These are phyloP conservation scores for Lithodes maja DNA, from an alignment of 2,888 invertebrate genomes.

Conservation along the genomic window DNA sequence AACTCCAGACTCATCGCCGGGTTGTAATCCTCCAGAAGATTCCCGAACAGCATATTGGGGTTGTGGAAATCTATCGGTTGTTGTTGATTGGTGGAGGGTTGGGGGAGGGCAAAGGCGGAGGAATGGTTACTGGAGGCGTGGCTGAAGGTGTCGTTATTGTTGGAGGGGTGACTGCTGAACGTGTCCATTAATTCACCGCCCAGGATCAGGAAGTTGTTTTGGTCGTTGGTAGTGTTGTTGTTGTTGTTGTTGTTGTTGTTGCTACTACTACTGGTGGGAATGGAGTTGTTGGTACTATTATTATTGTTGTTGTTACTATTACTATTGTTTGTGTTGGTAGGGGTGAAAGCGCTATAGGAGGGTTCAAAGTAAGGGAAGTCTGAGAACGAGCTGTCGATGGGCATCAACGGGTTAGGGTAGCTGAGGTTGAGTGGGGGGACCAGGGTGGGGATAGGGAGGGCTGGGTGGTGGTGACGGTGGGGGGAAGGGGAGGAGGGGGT, in stretches of 20 bases:
- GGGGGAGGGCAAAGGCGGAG: neutral
- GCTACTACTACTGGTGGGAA: neutral
- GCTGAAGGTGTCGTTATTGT: neutral
- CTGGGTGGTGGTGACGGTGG: neutral
- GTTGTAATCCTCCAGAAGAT: slow-evolving; percentile 30
- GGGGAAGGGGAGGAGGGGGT: neutral
- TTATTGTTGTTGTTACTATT: neutral
- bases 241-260: neutral
- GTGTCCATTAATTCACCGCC: no score
- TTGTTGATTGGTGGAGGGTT: neutral
- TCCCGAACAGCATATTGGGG: slow-evolving; percentile 53
- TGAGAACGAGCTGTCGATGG: no score
- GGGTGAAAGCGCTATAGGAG: no score
- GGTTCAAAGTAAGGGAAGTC: no score
- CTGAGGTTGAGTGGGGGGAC: neutral
- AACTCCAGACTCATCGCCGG: neutral
- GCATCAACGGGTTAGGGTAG: neutral
- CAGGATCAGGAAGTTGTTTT: neutral
- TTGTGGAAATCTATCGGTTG: slow-evolving; percentile 41
- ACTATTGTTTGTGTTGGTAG: neutral
- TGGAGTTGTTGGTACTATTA: neutral
- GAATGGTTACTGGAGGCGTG: neutral
- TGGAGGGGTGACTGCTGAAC: neutral
- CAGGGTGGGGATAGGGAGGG: neutral
- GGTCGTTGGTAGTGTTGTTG: neutral